phyloP scores from a whole-genome alignment of 2,113 vertebrate species.

The Etia nguti region DNA sequence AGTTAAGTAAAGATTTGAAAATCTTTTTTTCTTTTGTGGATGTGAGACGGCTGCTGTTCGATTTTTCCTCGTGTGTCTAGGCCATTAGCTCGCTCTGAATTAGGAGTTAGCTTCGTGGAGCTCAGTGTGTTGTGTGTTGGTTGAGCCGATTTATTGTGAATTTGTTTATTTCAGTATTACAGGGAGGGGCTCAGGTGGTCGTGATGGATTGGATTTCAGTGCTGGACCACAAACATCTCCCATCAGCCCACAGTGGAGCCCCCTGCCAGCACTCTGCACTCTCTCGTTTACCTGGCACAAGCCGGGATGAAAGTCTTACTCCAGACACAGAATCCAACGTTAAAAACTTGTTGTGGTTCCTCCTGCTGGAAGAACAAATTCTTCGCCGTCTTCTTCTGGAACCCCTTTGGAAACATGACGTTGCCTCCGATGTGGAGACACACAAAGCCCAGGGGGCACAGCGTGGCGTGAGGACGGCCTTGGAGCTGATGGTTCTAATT shows the following conservation, averaged over 20 bases:
- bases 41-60: background rate
- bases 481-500: background rate
- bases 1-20: background rate
- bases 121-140: background rate
- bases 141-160: background rate
- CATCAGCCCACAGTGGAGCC: slow-evolving; percentile 39
- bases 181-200: slow-evolving; percentile 24
- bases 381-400: background rate
- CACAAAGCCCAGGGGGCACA: background rate
- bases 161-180: background rate
- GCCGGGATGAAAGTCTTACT: background rate
- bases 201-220: slow-evolving; percentile 40
- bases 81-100: background rate
- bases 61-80: background rate
- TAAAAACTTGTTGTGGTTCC: background rate
- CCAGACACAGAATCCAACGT: background rate
- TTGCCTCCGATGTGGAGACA: background rate
- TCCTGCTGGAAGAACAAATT: background rate
- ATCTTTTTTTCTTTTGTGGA: background rate
- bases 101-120: background rate
- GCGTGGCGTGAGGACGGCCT: background rate
- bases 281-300: background rate
- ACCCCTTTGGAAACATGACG: slow-evolving; percentile 33
- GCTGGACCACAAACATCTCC: slow-evolving; percentile 58
- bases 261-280: background rate